phyloP scores from a whole-genome alignment of 2,888 invertebrate genomes.

The Cephalotes varians region DNA sequence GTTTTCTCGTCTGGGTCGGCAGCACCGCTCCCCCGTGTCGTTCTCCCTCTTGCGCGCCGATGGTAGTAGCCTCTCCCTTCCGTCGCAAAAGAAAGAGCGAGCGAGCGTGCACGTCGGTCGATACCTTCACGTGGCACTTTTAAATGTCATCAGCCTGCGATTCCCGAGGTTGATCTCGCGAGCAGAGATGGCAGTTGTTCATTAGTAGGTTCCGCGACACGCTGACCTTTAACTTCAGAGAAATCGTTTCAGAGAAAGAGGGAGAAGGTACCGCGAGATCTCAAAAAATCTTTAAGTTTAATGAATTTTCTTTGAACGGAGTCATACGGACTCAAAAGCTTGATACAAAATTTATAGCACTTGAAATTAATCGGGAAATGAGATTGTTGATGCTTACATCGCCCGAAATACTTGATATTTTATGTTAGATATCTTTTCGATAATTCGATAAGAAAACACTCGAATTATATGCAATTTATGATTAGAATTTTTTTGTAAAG shows the following conservation, averaged over 20 bases:
- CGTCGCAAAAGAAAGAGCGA: slow-evolving; percentile 7
- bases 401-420: neutral
- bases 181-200: slow-evolving; percentile 15
- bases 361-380: slow-evolving; percentile 25
- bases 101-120: slow-evolving; percentile 63
- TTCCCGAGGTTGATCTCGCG: slow-evolving; percentile 68
- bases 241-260: neutral
- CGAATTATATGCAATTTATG: neutral
- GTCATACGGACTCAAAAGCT: neutral
- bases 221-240: slow-evolving; percentile 46
- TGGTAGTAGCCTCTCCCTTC: neutral
- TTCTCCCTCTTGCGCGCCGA: slow-evolving; percentile 1
- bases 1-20: slow-evolving; percentile 82
- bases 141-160: slow-evolving; percentile 77
- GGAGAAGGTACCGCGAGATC: neutral
- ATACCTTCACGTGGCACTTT: slow-evolving; percentile 77
- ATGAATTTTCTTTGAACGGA: slow-evolving; percentile 3
- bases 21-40: slow-evolving; percentile 46
- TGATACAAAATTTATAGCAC: neutral
- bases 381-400: neutral
- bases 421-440: neutral
- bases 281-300: neutral
- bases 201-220: slow-evolving; percentile 21
- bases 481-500: neutral
- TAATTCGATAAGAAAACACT: neutral